Base-by-base conservation (phyloP, 2,797 vertebrate species). In the Cryptoblepharus egeriae region DNA sequence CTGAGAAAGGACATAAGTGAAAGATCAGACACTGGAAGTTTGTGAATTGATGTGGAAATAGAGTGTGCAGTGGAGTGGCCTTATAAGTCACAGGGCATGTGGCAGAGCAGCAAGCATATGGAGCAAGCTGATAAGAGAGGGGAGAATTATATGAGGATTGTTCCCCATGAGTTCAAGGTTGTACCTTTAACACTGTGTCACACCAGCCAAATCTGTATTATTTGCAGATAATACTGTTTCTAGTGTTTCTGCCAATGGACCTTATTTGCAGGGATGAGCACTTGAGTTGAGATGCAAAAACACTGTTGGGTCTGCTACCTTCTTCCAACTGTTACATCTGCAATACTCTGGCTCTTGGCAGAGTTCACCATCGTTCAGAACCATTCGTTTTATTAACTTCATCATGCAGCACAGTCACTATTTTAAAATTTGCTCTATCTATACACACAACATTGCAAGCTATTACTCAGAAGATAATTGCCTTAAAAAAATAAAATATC, bases 381-480 rank as follows among this genome's bases (percentile, higher is more conserved):
- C 39, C 45, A 77, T 61, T 63, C 42, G 42, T 63, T 71, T 71
- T 71, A 83, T 83, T 64, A 83, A 83, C 77, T 77, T 52, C 67
- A 28, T 57, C 42, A n/a, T 71, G 67, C 26, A 32, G 60, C 71
- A 28, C 64, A 55, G 58, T 64, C 15, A 32, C 42, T 77, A 77
- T 77, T 72, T 83, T 55, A 64, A 55, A 64, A 55, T 77, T 64
- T 52, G 52, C 42, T 72, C 64, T 72, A 77, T 69, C 57, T 69
- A 71, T 63, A 71, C 12, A 55, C n/a, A 71, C 57, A 77, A 69
- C n/a, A 77, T 57, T 72, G 60, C 68, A 16, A 64, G 57, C 35
- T 82, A 58, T 75, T 83, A 71, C 75, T 77, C 75, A 77, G 68
- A 83, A 72, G 75, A 83, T 83, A 77, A 83, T 72, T 83, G 68